Conservation (phyloP, 2,888 invertebrate genomes). For the Cristatella mucedo region DNA sequence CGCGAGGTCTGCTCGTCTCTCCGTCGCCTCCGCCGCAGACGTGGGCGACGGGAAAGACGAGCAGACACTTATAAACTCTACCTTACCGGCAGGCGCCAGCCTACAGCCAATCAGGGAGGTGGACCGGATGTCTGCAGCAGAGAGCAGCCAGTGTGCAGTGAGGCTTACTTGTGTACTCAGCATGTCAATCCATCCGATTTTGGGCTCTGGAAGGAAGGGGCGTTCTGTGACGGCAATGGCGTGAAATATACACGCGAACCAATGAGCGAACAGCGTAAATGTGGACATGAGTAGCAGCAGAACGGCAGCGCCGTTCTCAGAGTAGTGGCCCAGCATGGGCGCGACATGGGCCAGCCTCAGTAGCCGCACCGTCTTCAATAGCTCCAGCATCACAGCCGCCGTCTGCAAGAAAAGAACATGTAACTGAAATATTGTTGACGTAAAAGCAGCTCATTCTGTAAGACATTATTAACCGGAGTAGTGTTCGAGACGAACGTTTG, state of each 20-base stretch:
- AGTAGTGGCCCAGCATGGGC: slow-evolving; percentile 91
- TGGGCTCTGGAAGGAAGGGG: slow-evolving; percentile 42
- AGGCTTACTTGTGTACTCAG: slow-evolving; percentile 49
- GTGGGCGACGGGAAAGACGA: too few relatives aligned
- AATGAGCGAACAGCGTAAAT: slow-evolving; percentile 94
- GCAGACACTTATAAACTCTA: too few relatives aligned
- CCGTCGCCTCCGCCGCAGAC: too few relatives aligned
- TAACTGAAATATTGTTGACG: too few relatives aligned
- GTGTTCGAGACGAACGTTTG: too few relatives aligned
- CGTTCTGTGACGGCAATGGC: slow-evolving; percentile 81
- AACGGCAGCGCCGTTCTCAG: slow-evolving; percentile 95
- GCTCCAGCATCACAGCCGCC: slow-evolving; percentile 89
- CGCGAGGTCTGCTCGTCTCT: too few relatives aligned
- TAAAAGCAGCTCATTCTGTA: too few relatives aligned
- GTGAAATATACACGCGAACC: slow-evolving; percentile 98
- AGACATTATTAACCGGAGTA: too few relatives aligned
- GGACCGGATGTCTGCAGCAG: too few relatives aligned
- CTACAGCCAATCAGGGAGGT: too few relatives aligned
- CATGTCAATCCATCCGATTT: slow-evolving; percentile 90
- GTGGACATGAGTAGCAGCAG: slow-evolving; percentile 79
- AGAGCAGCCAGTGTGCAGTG: too few relatives aligned
- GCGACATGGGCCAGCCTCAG: slow-evolving; percentile 87
- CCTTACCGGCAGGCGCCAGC: too few relatives aligned
- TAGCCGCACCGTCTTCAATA: slow-evolving; percentile 88
- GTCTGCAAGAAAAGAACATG: slow-evolving; percentile 52